Evolutionary conservation across 1,140 invertebrate species (phyloP), one percentile per base, ranked within the genome.

Genomic region (Caenorhabditis remanei): DNA sequence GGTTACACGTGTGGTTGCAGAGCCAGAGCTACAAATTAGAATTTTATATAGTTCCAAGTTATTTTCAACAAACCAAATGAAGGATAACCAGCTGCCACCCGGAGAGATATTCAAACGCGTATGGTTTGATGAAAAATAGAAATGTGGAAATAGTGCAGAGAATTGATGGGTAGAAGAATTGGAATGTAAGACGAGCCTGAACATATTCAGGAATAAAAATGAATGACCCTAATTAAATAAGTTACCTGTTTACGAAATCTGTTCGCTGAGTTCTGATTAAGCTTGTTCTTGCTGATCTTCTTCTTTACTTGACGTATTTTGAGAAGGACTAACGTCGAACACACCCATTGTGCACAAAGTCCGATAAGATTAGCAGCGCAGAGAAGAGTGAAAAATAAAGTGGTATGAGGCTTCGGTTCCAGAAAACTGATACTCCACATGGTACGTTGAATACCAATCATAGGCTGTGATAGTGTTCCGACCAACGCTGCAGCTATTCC

Each of bases 161-260:
- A 32, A 91, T 56, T 40, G 88, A 90, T 41, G 91, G 91, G 79
- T 91, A 91, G 71, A 91, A 91, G 83, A 91, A 91, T 90, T 91
- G 91, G 65, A 91, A 91, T 13, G 91, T 91, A 4, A 92, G 85
- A 8, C 91, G 85, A 21, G 91, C 91, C 91, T 91, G 40, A 63
- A 91, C 86, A 40, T 53, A 40, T 32, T 2, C 32, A 32, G 43
- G 11, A 2, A 13, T 24, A 50, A 24, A 0, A 48, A 24, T 83
- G 13, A 13, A 0, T 50, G 0, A 50, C 13, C 19, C n/a, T 19
- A 11, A 19, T 50, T 2, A 50, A 50, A 19, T 83, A 21, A 21
- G 0, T 50, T 67, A 91, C 90, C 90, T 91, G 91, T 75, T 91
- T 91, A 32, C 90, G 32, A 83, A 91, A 91, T 13, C 91, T 85